Base-by-base conservation (phyloP, 2,797 vertebrate genomes). In the Macropodus opercularis region DNA sequence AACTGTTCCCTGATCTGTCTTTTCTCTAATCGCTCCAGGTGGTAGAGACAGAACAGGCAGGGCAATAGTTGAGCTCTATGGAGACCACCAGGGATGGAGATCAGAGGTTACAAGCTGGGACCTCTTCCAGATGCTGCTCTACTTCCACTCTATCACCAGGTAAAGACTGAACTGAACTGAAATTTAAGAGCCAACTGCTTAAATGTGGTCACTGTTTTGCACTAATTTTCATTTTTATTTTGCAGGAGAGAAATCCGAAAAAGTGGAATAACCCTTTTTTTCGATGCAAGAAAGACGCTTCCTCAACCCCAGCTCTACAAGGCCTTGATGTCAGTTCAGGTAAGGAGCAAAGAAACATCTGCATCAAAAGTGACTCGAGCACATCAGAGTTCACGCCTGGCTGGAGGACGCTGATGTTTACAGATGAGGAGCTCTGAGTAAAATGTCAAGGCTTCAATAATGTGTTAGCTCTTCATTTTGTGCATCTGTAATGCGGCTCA, bases 61-160 rank as follows among this genome's bases (percentile, higher is more conserved):
- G 40, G 90, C 92, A 1, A 75, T 98, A n/a, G 85, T 96, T 21
- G 94, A 96, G 69, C 85, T 98, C 76, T 95, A 91, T 31, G 94
- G 93, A 29, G 75, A 88, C 0, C 74, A 93, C 63, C 88, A 72
- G 0, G 85, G 90, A 48, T 97, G 96, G 96, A 84, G 75, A 15
- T 87, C 92, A 0, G 40, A 87, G 0, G 89, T 94, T 67, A 95
- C 92, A 0, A 88, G 89, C 15, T 55, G 81, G 0, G 93, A 95
- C 53, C 86, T 98, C 62, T 83, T 86, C 0, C 87, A 78, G 29
- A 90, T 96, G 59, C 60, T 98, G 39, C 91, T 94, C 63, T 95
- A 91, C 84, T 90, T 97, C 66, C 85, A 91, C 85, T 87, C 91
- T 27, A 86, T 98, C 63, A 90, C 90, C 80, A 95, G 96, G 97